Conservation (phyloP, 2,888 invertebrate genomes). For the Agriopis marginaria region DNA sequence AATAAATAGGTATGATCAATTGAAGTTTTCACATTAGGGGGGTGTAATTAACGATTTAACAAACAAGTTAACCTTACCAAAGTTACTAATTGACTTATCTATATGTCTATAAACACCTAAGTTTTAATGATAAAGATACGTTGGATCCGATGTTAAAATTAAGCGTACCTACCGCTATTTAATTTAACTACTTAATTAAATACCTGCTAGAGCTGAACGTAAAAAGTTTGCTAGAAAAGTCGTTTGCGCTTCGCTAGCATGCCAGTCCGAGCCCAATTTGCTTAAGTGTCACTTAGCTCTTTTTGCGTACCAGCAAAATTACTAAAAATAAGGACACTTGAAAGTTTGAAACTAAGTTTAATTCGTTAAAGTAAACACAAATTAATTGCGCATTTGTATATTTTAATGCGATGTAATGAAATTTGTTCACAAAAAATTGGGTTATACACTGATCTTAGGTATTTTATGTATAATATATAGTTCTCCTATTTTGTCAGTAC, state of each 20-base stretch:
- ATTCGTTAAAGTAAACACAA: too few relatives aligned
- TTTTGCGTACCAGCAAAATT: constrained; percentile 32
- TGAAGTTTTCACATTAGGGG: too few relatives aligned
- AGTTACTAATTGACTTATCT: background rate
- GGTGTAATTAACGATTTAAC: background rate
- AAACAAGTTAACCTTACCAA: background rate
- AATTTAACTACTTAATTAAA: constrained; percentile 53
- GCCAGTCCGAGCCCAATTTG: constrained; percentile 43
- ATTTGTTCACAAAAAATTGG: too few relatives aligned
- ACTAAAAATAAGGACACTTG: constrained; percentile 12
- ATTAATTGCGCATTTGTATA: too few relatives aligned
- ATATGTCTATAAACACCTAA: background rate
- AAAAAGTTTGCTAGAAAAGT: constrained; percentile 48
- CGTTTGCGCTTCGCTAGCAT: constrained; percentile 40
- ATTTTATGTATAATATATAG: too few relatives aligned
- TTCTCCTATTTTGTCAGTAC: too few relatives aligned
- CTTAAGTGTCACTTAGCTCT: constrained; percentile 51
- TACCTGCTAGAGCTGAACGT: constrained; percentile 38
- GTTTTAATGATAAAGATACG: constrained; percentile 6
- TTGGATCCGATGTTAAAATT: constrained; percentile 12
- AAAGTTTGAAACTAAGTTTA: constrained; percentile 21
- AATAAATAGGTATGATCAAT: too few relatives aligned
- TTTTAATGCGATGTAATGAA: too few relatives aligned
- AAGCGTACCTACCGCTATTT: constrained; percentile 34
- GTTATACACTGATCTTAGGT: too few relatives aligned